phyloP scores from a whole-genome alignment of 2,888 invertebrate genomes.

The Drosophila sordidula region DNA sequence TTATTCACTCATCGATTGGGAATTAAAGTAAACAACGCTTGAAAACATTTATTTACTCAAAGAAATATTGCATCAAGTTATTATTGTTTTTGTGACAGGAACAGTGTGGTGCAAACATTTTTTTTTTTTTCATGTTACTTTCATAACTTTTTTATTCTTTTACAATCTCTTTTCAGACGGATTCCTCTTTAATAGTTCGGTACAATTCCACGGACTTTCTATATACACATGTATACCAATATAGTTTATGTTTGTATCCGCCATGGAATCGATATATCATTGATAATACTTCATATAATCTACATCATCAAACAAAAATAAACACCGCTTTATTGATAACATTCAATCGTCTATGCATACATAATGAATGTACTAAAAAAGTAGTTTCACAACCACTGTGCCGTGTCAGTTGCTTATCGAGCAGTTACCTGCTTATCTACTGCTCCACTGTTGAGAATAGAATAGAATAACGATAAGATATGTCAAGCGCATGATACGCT shows the following conservation, averaged over 20 bases:
- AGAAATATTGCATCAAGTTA: neutral
- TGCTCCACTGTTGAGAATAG: slow-evolving; percentile 5
- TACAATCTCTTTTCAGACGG: no score
- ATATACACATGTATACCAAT: neutral
- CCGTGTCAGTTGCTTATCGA: slow-evolving; percentile 34
- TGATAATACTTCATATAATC: slow-evolving; percentile 28
- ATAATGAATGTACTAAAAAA: slow-evolving; percentile 11
- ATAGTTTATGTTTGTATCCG: neutral
- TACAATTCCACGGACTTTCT: neutral
- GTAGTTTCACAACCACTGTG: slow-evolving; percentile 52
- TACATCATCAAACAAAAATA: slow-evolving; percentile 20
- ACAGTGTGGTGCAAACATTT: neutral
- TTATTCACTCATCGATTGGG: slow-evolving; percentile 18
- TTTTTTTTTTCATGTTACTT: no score
- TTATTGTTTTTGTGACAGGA: neutral
- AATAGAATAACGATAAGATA: slow-evolving; percentile 49
- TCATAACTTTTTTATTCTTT: no score
- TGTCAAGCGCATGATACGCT: slow-evolving; percentile 46
- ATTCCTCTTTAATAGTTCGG: no score
- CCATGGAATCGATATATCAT: slow-evolving; percentile 41
- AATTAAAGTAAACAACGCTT: slow-evolving; percentile 18
- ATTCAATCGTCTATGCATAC: slow-evolving; percentile 13
- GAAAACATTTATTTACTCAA: neutral
- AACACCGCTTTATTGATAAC: slow-evolving; percentile 29
- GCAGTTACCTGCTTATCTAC: slow-evolving; percentile 49